Conservation (phyloP, 2,113 vertebrate genomes). For the Phalacrocorax brasilianus region DNA sequence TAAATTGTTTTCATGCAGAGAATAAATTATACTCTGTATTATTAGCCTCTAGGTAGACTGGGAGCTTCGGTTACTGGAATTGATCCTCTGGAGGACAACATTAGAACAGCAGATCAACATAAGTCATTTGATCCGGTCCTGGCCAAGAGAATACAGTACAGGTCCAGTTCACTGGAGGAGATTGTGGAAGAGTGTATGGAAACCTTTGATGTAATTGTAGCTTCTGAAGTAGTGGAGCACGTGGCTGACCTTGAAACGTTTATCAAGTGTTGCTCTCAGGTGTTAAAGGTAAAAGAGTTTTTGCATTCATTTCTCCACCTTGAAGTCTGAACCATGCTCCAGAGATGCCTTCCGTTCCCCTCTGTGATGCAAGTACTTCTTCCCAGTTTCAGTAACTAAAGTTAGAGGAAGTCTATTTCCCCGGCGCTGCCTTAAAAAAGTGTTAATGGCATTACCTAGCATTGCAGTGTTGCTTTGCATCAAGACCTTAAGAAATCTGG, state of each 20-base stretch:
- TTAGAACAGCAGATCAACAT: conserved; percentile 85
- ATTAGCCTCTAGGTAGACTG: conserved; percentile 90
- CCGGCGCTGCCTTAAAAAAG: background rate
- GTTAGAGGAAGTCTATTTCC: background rate
- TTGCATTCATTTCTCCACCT: background rate
- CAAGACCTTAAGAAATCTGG: background rate
- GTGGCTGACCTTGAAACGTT: conserved; percentile 89
- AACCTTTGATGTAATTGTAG: conserved; percentile 88
- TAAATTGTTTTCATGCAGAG: conserved; percentile 33
- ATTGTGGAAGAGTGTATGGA: conserved; percentile 75
- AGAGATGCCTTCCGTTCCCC: background rate
- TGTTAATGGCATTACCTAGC: background rate
- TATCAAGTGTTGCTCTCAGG: conserved; percentile 81
- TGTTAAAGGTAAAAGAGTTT: conserved; percentile 86
- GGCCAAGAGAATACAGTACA: conserved; percentile 80
- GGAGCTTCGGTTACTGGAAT: conserved; percentile 90
- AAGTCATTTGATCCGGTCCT: conserved; percentile 86
- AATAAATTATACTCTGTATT: conserved; percentile 34
- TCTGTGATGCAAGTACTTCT: background rate
- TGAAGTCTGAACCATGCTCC: background rate
- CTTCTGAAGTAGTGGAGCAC: conserved; percentile 97
- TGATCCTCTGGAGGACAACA: conserved; percentile 91
- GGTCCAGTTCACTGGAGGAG: conserved; percentile 85
- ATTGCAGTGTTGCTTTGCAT: background rate
- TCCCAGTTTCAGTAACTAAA: background rate